Percentiles rank a stretch among this genome's conserved stretches.
Evolutionary conservation across 2,113 vertebrate species (phyloP).

Genomic region (Danio rerio): DNA sequence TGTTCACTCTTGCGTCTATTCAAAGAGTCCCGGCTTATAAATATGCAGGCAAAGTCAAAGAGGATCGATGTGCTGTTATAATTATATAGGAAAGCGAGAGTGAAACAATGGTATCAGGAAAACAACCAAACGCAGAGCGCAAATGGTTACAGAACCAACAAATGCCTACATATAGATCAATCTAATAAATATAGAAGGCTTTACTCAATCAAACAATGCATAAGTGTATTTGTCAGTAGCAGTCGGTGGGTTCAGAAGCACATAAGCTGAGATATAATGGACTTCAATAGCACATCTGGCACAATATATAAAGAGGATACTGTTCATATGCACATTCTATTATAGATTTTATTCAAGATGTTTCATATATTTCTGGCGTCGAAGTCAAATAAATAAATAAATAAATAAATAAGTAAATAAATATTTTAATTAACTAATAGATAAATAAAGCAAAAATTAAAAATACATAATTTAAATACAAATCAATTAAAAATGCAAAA

Average conservation of each 20-base stretch:
- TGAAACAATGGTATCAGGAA: slow-evolving; percentile 12
- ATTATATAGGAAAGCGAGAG: slow-evolving; percentile 14
- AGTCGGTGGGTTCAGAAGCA: neutral
- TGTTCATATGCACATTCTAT: neutral
- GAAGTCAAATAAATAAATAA: too few relatives aligned
- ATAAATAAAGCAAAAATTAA: too few relatives aligned
- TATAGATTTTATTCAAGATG: too few relatives aligned
- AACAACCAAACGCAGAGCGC: neutral
- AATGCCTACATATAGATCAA: neutral
- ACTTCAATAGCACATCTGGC: too few relatives aligned
- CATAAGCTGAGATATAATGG: neutral
- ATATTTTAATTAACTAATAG: too few relatives aligned
- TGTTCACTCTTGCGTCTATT: slow-evolving; percentile 10
- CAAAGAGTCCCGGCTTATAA: slow-evolving; percentile 37
- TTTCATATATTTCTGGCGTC: too few relatives aligned
- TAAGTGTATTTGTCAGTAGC: neutral
- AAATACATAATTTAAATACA: too few relatives aligned
- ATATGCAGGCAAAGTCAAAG: slow-evolving; percentile 21
- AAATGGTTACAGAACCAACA: too few relatives aligned
- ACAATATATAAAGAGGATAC: neutral
- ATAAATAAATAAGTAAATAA: too few relatives aligned
- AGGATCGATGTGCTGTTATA: slow-evolving; percentile 35
- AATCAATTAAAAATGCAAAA: too few relatives aligned
- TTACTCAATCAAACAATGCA: neutral
- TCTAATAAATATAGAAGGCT: too few relatives aligned